phyloP scores from a whole-genome alignment of 2,113 vertebrate genomes.

The Circaetus gallicus region DNA sequence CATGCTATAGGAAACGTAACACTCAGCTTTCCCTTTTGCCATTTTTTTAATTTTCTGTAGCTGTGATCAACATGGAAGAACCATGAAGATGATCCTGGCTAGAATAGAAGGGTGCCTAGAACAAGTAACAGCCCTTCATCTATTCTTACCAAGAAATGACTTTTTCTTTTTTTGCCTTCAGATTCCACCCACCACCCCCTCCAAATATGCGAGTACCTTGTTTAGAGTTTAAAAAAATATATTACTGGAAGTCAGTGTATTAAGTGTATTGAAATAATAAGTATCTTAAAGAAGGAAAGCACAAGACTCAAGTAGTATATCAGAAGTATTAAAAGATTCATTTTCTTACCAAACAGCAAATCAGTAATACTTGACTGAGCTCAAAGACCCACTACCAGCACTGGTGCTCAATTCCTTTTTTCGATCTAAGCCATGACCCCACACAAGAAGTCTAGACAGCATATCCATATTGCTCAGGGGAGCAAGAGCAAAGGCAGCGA shows the following conservation, averaged over 20 bases:
- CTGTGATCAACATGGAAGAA: not conserved
- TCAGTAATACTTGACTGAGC: not conserved
- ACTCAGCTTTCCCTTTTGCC: not conserved
- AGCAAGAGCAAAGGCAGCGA: not conserved
- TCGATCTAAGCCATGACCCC: not conserved
- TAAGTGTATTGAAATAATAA: not conserved
- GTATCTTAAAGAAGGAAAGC: not conserved
- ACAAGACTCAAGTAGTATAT: not conserved
- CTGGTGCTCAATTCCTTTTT: not conserved
- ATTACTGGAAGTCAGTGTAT: not conserved
- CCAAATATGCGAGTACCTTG: not conserved
- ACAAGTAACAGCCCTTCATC: not conserved
- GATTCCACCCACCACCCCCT: accelerated
- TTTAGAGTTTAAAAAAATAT: not conserved
- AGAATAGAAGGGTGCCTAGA: not conserved
- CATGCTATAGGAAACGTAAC: not conserved
- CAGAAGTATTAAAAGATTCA: not conserved
- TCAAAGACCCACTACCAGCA: not conserved
- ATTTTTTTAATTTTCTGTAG: not conserved
- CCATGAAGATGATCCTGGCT: not conserved
- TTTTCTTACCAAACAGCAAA: not conserved
- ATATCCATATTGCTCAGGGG: not conserved
- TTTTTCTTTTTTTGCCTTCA: not conserved
- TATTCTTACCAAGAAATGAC: not conserved
- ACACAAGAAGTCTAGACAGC: not conserved